Evolutionary conservation across 2,113 vertebrate genomes (phyloP).

Genomic region (Sarotherodon lohbergeri): DNA sequence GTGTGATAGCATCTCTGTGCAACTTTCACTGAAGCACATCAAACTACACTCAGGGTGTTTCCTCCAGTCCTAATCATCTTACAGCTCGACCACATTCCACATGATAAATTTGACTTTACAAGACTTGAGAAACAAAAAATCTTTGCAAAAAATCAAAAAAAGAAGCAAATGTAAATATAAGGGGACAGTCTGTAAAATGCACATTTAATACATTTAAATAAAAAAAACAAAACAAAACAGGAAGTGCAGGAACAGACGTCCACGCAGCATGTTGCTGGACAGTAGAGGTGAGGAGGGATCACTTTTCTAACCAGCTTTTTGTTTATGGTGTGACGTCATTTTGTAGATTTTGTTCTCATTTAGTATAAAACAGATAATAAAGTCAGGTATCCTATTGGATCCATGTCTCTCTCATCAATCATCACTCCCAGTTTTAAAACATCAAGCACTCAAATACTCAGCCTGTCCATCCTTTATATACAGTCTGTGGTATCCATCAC

Average conservation of each 20-base stretch:
- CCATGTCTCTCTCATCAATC: background rate
- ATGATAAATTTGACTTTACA: background rate
- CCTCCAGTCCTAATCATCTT: background rate
- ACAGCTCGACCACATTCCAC: background rate
- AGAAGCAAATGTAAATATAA: background rate
- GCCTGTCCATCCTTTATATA: background rate
- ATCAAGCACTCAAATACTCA: rapidly evolving
- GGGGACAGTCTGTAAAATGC: background rate
- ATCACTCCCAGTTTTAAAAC: background rate
- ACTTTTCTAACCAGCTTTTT: rapidly evolving
- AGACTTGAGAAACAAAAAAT: background rate
- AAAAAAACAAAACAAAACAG: background rate
- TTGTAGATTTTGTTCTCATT: background rate
- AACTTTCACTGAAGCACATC: background rate
- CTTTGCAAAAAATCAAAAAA: background rate
- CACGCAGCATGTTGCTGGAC: rapidly evolving
- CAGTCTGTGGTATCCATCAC: background rate
- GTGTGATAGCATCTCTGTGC: background rate
- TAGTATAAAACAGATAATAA: background rate
- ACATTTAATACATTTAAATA: background rate
- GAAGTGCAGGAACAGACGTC: background rate
- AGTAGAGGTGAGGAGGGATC: background rate
- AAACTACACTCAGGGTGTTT: background rate
- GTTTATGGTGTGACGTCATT: background rate
- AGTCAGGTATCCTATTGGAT: rapidly evolving